Conservation (phyloP, 1,140 invertebrate genomes). For the Holotrichia oblita region DNA sequence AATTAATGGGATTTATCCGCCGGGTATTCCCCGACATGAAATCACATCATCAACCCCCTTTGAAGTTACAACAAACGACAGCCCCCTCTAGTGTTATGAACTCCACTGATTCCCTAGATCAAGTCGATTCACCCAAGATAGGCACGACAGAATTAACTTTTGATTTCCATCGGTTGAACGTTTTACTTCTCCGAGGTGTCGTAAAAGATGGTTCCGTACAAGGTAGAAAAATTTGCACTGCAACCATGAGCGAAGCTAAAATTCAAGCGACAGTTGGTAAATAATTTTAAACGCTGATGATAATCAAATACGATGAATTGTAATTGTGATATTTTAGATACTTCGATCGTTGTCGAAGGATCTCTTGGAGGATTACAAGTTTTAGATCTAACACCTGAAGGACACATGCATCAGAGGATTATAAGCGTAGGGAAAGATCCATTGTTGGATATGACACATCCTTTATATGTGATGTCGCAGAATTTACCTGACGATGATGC, state of each 20-base stretch:
- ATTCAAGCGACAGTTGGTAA: constrained; percentile 87
- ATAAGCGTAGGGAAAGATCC: constrained; percentile 86
- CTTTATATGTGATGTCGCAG: constrained; percentile 63
- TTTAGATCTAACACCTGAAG: constrained; percentile 88
- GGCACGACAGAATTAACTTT: constrained; percentile 81
- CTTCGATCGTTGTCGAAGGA: constrained; percentile 76
- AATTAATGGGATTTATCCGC: constrained; percentile 87
- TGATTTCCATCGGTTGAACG: constrained; percentile 91
- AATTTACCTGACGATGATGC: constrained; percentile 59
- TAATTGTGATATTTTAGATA: constrained; percentile 54
- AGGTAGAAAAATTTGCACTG: constrained; percentile 92
- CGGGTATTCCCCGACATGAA: constrained; percentile 71
- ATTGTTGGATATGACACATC: constrained; percentile 64
- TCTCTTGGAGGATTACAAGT: constrained; percentile 91
- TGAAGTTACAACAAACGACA: constrained; percentile 1
- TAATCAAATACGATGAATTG: background rate
- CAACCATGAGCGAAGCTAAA: constrained; percentile 88
- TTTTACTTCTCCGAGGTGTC: constrained; percentile 83
- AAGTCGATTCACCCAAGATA: constrained; percentile 53
- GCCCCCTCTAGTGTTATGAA: constrained; percentile 45
- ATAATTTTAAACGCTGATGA: constrained; percentile 46
- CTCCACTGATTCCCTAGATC: constrained; percentile 52
- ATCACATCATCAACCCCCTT: constrained; percentile 51
- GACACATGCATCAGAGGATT: constrained; percentile 83
- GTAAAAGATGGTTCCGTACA: constrained; percentile 74